Evolutionary conservation across 2,113 vertebrate genomes (phyloP), one percentile per base, ranked within the genome.

Genomic region (Tachuris rubrigastra): DNA sequence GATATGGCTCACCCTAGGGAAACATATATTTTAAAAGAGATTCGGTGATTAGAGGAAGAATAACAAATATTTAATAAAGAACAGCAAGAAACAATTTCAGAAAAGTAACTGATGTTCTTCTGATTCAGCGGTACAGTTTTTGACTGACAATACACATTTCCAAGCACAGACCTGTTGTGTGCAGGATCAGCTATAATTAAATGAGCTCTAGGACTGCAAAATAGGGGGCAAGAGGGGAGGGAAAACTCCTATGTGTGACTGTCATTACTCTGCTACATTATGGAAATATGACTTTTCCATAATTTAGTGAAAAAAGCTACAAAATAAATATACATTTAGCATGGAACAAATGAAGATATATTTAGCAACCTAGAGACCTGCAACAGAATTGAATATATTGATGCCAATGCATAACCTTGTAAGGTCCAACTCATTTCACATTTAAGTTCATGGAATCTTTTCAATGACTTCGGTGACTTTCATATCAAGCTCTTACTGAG

Each of bases 1-100:
- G 98, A 31, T 99, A 98, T 0, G 99, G 99, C 53, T 99, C 99
- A 2, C 98, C 98, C 99, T 99, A 96, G 90, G 91, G 37, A 96
- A 96, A 39, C 58, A 59, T 71, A 75, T 9, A 2, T 28, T 28
- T 41, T 53, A 6, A 37, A 42, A 50, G 35, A 33, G 28, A 66
- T 3, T 19, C 28, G 22, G n/a, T 1, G 44, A 76, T 91, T 4
- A 76, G 35, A 56, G 65, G 31, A 62, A 33, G 6, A 39, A 16
- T 2, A 44, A 52, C 21, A 62, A 55, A n/a, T 60, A 49, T 35
- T 9, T 21, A 3, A 77, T 12, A 10, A 37, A 53, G 24, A 67
- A 63, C 15, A 81, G 27, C 60, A 58, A 39, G 35, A 63, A 82
- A 59, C 8, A 5, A 42, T 19, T 3, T 52, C 72, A 85, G 47